Evolutionary conservation across 2,888 invertebrate genomes (phyloP), one percentile per base, ranked within the genome.

Genomic region (Deilephila porcellus): DNA sequence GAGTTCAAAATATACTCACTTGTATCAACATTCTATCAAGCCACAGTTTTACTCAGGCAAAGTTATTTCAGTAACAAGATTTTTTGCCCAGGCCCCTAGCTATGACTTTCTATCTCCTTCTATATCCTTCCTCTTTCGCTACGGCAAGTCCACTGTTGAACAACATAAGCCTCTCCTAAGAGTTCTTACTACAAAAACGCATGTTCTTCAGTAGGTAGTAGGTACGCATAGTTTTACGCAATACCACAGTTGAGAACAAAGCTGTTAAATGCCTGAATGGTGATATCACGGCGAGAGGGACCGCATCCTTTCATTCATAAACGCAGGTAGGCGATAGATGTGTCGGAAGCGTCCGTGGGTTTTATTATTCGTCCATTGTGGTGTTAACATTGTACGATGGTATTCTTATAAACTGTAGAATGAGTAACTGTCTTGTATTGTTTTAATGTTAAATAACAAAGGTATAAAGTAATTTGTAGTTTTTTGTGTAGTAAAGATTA

Each of bases 301-400:
- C 14, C 19, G 77, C 80, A 82, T 82, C 81, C 79, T 81, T 79
- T 78, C 85, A 83, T 84, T 84, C 85, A 84, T 74, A 71, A 34
- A 74, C 67, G 45, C 84, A 82, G 81, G 82, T 82, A 84, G 75
- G 62, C 70, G 79, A 79, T 80, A 79, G 72, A 75, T 73, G 71
- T 75, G 74, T 75, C 78, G 79, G 79, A 79, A 77, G 77, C 75
- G 76, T 75, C 78, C 76, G 75, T 60, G 60, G 70, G 71, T 71
- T 71, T 73, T 63, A 73, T 73, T 71, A 70, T 73, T 71, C 71
- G 11, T 29, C 19, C 56, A 19, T 71, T 25, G 29, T 70, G 56
- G 67, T 32, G 34, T 63, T 34, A 34, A 20, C 34, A 64, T 20
- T 34, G 56, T 25, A 67, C 59, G 4, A 52, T 63, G 34, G 45